Base-by-base conservation (phyloP, 2,888 invertebrate genomes). In the Aricia artaxerxes region DNA sequence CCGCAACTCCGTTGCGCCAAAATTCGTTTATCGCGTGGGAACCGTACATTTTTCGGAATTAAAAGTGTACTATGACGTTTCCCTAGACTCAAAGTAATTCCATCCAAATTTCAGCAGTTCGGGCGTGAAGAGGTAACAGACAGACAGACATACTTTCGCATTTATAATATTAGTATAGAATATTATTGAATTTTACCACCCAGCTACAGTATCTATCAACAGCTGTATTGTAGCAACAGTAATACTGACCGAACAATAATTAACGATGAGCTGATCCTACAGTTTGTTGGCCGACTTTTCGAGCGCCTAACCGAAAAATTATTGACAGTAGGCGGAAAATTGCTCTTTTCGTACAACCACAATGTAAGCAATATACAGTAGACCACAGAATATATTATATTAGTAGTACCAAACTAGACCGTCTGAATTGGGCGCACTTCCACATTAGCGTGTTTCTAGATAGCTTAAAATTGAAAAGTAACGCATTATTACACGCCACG, bases 301-400 rank as follows among this genome's bases (percentile, higher is more conserved):
- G 11, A 75, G 49, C 57, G 76, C 53, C 76, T 76, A 53, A 53
- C 75, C 53, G 75, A 75, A 75, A 75, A 24, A 75, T n/a, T 53
- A 76, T 31, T 75, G 24, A 53, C 31, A 76, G 57, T 76, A 76
- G 76, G 76, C 76, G 76, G 76, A 76, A 76, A 57, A 75, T 75
- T 53, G 5, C 31, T 75, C 24, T 49, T 31, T 13, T 69, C 4
- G 69, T 35, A 11, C 38, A 31, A 1, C 4, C 16, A 57, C 53
- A 57, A 57, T 16, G 4, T 57, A 57, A 57, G 16, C 53, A 57
- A 16, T 57, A 57, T 57, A 57, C 61, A 57, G 53, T 57, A 57
- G 16, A 57, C 13, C 53, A 16, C 4, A 24, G 24, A 24, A 24
- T 24, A 24, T 24, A 24, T 24, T 24, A 24, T 24, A 24, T 24